Evolutionary conservation across 2,113 vertebrate genomes (phyloP), one percentile per base, ranked within the genome.

Genomic region (Ceuthmochares aereus): DNA sequence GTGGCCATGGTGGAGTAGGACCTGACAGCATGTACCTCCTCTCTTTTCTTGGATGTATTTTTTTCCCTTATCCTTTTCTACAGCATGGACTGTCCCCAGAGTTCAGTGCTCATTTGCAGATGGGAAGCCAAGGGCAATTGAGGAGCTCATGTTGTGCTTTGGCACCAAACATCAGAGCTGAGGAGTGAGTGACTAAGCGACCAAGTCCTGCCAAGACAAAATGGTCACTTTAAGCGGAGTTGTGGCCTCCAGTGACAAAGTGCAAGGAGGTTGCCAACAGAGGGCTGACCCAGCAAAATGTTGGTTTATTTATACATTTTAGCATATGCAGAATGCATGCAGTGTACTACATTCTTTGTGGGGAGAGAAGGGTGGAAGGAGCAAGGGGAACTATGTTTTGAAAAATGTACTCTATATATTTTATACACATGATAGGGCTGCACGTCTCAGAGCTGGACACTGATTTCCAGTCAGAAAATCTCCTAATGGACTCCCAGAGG

Each of bases 251-350:
- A 58, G 93, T 92, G 81, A 82, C 90, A 93, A 56, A 94, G 62
- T 73, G 23, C 56, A 27, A 74, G 55, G 85, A 87, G 73, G 47
- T 11, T 96, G 90, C 84, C 91, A 94, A 62, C 37, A 34, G 80
- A 78, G 67, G 60, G 89, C 94, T 92, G 95, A 96, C 85, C 76
- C 78, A 96, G 95, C 88, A 96, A 20, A 95, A 97, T 5, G 21
- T 40, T 73, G 81, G 67, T 95, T 95, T 97, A 94, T 94, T 96
- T 92, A 88, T 95, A 81, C 70, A 76, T 91, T 86, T 89, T 84
- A 34, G 67, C 3, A 0, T 62, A 5, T 9, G 42, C 87, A 22
- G 0, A 94, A 69, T 45, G 79, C 3, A 0, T 36, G 32, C 18
- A 4, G 54, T 54, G n/a, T 68, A 13, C 70, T 76, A 14, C 43